A percentile compares a stretch with the other conserved stretches of the same genome.
These are phyloP conservation scores for Callosobruchus maculatus DNA, from an alignment of 2,888 invertebrate species.

Conservation along the genomic window DNA sequence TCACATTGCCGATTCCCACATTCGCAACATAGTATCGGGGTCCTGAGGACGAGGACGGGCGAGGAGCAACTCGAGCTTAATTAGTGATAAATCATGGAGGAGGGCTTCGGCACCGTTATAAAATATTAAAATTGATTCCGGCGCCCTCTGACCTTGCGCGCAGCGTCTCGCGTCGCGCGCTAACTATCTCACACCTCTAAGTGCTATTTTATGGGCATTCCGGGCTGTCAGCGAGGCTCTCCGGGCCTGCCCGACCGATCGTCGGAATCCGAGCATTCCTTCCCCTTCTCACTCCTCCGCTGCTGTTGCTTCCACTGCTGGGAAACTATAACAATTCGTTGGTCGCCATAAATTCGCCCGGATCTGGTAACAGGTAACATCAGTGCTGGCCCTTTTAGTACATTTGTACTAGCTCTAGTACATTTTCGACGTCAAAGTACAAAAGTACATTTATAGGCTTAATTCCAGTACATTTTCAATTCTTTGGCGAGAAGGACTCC, in stretches of 20 bases:
- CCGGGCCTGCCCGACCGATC: neutral
- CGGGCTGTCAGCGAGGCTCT: constrained; percentile 10
- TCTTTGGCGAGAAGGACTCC: no score
- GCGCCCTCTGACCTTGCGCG: constrained; percentile 11
- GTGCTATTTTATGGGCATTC: constrained; percentile 23
- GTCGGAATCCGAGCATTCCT: neutral
- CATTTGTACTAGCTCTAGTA: no score
- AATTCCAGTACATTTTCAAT: no score
- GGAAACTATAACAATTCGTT: neutral
- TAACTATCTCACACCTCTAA: constrained; percentile 9
- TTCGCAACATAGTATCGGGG: neutral
- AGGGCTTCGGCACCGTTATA: constrained; percentile 10
- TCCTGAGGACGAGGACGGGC: no score
- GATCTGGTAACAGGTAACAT: neutral
- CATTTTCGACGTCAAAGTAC: no score
- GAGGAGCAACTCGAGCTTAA: neutral
- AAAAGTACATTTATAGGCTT: no score
- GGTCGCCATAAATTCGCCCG: neutral
- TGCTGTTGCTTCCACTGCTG: no score
- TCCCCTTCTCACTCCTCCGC: no score
- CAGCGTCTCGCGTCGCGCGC: neutral
- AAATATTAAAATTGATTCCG: constrained; percentile 12
- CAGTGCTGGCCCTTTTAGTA: no score
- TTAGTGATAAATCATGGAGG: neutral
- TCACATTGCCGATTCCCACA: neutral